Evolutionary conservation across 2,888 invertebrate genomes (phyloP), one percentile per base, ranked within the genome.

Genomic region (Athalia cordata): DNA sequence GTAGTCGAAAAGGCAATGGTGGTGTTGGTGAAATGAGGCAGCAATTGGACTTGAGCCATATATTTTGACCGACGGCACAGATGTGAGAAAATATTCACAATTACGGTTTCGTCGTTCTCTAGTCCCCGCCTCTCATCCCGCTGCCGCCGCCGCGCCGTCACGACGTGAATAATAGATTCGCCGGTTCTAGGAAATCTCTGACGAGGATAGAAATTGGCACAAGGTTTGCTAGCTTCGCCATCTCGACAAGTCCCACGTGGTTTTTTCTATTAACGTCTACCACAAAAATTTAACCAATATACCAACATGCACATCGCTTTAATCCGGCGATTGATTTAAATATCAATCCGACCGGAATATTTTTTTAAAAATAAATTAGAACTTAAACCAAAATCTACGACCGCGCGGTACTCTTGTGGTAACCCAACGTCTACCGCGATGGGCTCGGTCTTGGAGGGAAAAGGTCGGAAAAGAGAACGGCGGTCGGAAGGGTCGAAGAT

Each of bases 71-170:
- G 88, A 88, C 89, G 85, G 87, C 86, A 82, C 89, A 87, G 86
- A 88, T 88, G 88, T 86, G 85, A 84, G 87, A 88, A 88, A 89
- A 88, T 87, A 88, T 89, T 87, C 88, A 88, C 89, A 88, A 89
- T 89, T 89, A 88, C 88, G 83, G 84, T 85, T 83, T 84, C 80
- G 81, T 74, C 81, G 78, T 80, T 81, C 80, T 77, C 74, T 80
- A 78, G 74, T 77, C 79, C 80, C 13, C 61, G 57, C 5, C 1
- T 65, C 70, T 68, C 29, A 6, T 7, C n/a, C 7, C 15, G 8
- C 61, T 57, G 5, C 57, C 11, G 45, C n/a, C n/a, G 5, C 66
- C 7, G 8, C 59, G 15, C 13, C 8, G 81, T 80, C 78, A 78
- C 81, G 78, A 79, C 83, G 85, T 87, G 87, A 89, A 88, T 89